Evolutionary conservation across 1,140 invertebrate species (phyloP).

Genomic region (Scaptomyza graminum): DNA sequence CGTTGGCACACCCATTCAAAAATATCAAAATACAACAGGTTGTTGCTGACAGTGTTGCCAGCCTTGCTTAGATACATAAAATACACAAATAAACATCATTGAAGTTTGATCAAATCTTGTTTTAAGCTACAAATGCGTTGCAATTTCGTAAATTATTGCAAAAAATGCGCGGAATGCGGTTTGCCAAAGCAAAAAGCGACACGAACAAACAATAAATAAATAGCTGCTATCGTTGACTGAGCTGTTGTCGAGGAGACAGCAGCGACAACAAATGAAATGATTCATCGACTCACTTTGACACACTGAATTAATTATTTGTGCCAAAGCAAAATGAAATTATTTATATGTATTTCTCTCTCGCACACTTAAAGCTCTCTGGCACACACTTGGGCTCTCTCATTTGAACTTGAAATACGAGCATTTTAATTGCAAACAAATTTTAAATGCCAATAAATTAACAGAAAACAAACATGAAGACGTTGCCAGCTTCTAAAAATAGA

Average conservation of each 20-base stretch:
- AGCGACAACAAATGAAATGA: conserved; percentile 49
- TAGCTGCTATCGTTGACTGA: conserved; percentile 9
- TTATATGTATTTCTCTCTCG: not conserved
- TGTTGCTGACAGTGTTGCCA: not conserved
- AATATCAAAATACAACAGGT: conserved; percentile 1
- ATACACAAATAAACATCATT: conserved; percentile 12
- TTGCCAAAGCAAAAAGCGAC: conserved; percentile 31
- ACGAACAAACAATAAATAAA: conserved; percentile 17
- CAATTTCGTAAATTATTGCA: conserved; percentile 64
- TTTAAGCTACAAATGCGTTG: conserved; percentile 18
- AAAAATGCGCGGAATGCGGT: conserved; percentile 73
- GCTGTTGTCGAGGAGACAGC: conserved; percentile 41
- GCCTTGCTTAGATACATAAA: not conserved
- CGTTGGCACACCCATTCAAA: conserved; percentile 6
- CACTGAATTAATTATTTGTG: conserved; percentile 61
- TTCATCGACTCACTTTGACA: conserved; percentile 61
- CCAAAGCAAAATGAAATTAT: not conserved
- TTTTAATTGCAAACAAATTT: conserved; percentile 67
- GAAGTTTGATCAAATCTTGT: conserved; percentile 28
- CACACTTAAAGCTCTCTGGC: not conserved
- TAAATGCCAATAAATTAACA: conserved; percentile 61
- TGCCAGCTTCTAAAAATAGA: conserved; percentile 26
- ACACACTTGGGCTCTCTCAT: conserved; percentile 14
- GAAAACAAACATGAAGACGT: conserved; percentile 1
- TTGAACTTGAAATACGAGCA: conserved; percentile 69